phyloP scores from a whole-genome alignment of 2,113 vertebrate species.

The Typhlomys cinereus region DNA sequence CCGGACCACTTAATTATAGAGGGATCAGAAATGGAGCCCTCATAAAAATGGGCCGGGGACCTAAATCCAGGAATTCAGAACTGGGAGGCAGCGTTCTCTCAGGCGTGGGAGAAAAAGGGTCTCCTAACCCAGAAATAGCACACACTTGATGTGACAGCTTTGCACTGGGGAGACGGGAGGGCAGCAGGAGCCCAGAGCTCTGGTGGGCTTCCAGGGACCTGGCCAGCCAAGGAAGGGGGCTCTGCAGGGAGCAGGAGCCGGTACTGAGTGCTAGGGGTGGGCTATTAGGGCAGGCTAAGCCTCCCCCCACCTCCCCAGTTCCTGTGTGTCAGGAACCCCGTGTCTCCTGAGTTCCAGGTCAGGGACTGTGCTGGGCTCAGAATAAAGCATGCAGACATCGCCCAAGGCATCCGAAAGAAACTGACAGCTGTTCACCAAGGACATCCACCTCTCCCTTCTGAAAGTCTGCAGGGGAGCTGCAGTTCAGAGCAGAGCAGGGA shows the following conservation, averaged over 20 bases:
- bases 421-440: background rate
- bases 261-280: background rate
- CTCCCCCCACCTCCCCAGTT: background rate
- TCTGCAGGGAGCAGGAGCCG: too few relatives aligned
- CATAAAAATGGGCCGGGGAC: background rate
- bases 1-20: background rate
- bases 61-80: background rate
- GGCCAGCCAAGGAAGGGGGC: fast-evolving
- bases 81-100: background rate
- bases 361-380: background rate
- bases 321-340: fast-evolving
- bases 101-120: background rate
- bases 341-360: background rate
- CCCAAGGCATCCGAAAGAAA: background rate
- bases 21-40: background rate
- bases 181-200: background rate
- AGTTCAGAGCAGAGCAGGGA: background rate
- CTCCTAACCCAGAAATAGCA: conserved; percentile 17
- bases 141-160: background rate
- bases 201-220: background rate
- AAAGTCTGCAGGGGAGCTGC: background rate
- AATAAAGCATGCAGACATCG: background rate
- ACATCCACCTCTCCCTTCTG: background rate
- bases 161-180: background rate
- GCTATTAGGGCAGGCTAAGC: background rate